A percentile compares a stretch with the other conserved stretches of the same genome.
phyloP scores from a whole-genome alignment of 1,140 invertebrate genomes.

The Ostrea edulis region DNA sequence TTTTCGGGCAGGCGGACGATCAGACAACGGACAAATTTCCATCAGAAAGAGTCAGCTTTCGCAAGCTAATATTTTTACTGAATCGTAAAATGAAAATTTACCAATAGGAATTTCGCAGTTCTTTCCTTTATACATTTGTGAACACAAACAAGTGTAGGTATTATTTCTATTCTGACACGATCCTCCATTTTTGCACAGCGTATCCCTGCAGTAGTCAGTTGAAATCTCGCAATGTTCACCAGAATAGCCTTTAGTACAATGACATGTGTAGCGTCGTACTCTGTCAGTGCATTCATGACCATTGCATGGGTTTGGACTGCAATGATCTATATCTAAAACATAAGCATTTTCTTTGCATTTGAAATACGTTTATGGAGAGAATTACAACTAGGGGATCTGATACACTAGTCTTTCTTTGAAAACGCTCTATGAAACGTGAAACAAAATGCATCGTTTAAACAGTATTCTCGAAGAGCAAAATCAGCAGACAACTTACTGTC shows the following conservation, averaged over 20 bases:
- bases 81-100: neutral
- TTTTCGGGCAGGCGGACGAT: no score
- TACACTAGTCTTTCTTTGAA: no score
- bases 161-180: conserved; percentile 94
- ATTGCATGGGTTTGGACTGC: conserved; percentile 40
- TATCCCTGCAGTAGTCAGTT: conserved; percentile 53
- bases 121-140: conserved; percentile 87
- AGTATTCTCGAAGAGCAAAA: no score
- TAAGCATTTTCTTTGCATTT: neutral
- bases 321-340: conserved; percentile 23
- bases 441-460: no score
- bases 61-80: no score
- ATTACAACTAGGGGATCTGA: no score
- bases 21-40: no score
- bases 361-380: no score
- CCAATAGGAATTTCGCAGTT: conserved; percentile 62
- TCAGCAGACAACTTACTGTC: neutral
- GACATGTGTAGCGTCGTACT: neutral
- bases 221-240: conserved; percentile 53
- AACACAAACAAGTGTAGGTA: conserved; percentile 94
- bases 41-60: no score
- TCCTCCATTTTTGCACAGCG: conserved; percentile 55
- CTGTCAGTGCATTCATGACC: conserved; percentile 25
- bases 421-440: no score
- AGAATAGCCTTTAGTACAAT: conserved; percentile 45